phyloP scores from a whole-genome alignment of 1,140 invertebrate genomes.

The Camponotus vicinus region DNA sequence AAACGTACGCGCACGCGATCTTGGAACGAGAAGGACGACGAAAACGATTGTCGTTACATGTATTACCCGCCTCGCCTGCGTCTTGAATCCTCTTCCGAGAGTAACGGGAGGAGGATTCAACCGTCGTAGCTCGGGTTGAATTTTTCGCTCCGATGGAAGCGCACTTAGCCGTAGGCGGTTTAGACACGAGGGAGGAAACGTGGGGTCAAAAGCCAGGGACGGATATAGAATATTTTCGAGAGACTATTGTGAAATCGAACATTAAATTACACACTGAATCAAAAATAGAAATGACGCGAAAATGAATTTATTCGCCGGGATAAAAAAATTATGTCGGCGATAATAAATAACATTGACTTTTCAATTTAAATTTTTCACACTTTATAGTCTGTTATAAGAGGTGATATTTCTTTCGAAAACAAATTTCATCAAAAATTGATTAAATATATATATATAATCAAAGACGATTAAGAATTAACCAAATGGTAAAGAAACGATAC shows the following conservation, averaged over 20 bases:
- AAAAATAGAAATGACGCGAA: neutral
- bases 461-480: neutral
- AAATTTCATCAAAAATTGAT: neutral
- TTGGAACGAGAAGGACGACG: conserved; percentile 14
- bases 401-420: neutral
- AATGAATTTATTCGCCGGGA: neutral
- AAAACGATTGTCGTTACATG: conserved; percentile 48
- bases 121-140: conserved; percentile 50
- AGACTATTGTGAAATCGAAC: neutral
- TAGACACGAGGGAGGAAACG: conserved; percentile 33
- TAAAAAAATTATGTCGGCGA: neutral
- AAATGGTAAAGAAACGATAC: neutral
- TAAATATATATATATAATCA: neutral
- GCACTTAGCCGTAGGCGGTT: conserved; percentile 64
- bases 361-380: too few species aligned
- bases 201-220: conserved; percentile 13
- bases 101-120: conserved; percentile 15
- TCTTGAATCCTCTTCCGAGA: conserved; percentile 37
- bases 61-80: conserved; percentile 29
- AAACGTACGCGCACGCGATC: conserved; percentile 28
- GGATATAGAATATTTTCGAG: conserved; percentile 4
- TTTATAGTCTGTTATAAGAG: neutral
- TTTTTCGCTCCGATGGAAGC: conserved; percentile 65
- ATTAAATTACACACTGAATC: neutral
- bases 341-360: neutral